phyloP scores from a whole-genome alignment of 1,140 invertebrate species.

The Cyphomyrmex costatus region DNA sequence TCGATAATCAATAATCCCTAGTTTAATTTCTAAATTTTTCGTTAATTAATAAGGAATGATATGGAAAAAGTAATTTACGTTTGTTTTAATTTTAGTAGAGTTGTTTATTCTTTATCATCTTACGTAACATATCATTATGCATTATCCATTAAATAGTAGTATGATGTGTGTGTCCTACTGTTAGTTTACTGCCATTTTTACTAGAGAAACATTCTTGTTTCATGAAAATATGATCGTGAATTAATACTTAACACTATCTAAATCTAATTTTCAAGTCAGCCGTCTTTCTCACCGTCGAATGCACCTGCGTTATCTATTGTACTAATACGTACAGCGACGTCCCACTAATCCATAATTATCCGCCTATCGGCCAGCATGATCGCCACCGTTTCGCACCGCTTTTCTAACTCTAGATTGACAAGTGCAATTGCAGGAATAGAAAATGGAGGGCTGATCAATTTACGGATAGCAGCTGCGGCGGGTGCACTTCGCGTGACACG shows the following conservation, averaged over 20 bases:
- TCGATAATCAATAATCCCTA: conserved; percentile 37
- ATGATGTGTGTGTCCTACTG: too few relatives aligned
- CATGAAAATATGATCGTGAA: too few relatives aligned
- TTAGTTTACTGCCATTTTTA: neutral
- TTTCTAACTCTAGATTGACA: conserved; percentile 58
- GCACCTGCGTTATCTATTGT: neutral
- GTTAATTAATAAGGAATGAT: neutral
- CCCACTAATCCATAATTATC: conserved; percentile 48
- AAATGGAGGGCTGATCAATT: conserved; percentile 79
- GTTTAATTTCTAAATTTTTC: conserved; percentile 23
- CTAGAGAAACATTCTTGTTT: neutral
- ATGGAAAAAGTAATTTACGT: neutral
- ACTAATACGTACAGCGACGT: neutral
- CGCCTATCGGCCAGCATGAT: conserved; percentile 34
- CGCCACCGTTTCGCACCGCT: conserved; percentile 23
- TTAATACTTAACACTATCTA: neutral
- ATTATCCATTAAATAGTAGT: neutral
- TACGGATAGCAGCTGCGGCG: conserved; percentile 79
- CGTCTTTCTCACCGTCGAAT: neutral
- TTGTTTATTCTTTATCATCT: neutral
- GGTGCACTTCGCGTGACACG: conserved; percentile 73
- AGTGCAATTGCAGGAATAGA: conserved; percentile 69
- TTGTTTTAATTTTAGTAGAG: neutral
- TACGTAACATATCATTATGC: neutral
- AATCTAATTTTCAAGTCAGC: neutral